These are phyloP conservation scores for Choristoneura fumiferana DNA, from an alignment of 1,140 invertebrate genomes.

Conservation along the genomic window DNA sequence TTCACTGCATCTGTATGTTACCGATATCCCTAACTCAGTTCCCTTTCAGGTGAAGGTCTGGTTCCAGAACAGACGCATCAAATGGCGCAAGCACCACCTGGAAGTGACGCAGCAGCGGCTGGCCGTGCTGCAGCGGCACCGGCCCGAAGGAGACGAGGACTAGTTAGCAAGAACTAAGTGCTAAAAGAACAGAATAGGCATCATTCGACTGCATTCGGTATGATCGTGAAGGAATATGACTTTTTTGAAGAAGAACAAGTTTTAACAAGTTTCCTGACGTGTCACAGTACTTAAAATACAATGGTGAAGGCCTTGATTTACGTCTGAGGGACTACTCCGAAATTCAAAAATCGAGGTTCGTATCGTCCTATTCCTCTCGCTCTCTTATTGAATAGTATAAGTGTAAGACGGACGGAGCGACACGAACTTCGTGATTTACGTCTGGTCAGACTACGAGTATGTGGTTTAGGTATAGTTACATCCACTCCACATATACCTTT, in stretches of 20 bases:
- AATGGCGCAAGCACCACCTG: slow-evolving; percentile 96
- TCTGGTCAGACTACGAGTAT: no score
- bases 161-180: slow-evolving; percentile 27
- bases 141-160: slow-evolving; percentile 58
- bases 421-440: no score
- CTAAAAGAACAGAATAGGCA: no score
- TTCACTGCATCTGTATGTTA: no score
- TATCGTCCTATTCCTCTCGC: no score
- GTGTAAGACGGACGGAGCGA: no score
- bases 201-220: background rate
- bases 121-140: slow-evolving; percentile 85
- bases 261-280: background rate
- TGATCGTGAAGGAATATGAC: background rate
- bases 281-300: background rate
- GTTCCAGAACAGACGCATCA: slow-evolving; percentile 98
- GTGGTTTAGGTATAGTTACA: no score
- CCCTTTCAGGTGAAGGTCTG: slow-evolving; percentile 93
- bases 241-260: background rate
- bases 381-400: no score
- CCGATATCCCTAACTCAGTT: slow-evolving; percentile 25
- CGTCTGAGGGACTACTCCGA: no score
- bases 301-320: background rate
- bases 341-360: no score
- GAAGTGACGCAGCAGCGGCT: slow-evolving; percentile 94
- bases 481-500: no score